These are phyloP conservation scores for Enteromius afrohamiltoni DNA, from an alignment of 2,797 vertebrate genomes.

Conservation along the genomic window DNA sequence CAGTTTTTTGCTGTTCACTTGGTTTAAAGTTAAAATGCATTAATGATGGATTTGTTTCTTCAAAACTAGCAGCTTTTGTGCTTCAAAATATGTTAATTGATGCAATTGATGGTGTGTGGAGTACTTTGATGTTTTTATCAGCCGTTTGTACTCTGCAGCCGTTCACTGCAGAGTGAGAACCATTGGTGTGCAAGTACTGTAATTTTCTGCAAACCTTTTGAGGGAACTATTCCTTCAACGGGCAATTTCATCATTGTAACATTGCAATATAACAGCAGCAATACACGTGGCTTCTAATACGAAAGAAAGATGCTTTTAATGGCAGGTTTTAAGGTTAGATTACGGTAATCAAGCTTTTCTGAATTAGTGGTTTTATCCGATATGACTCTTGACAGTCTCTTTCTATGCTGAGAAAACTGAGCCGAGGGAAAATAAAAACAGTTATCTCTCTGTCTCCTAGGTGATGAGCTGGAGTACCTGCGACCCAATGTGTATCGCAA, in stretches of 20 bases:
- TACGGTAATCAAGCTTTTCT: neutral
- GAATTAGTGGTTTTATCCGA: neutral
- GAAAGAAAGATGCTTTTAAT: neutral
- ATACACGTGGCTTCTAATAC: neutral
- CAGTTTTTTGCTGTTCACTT: neutral
- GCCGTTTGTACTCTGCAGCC: neutral
- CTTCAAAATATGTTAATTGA: neutral
- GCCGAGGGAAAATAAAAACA: neutral
- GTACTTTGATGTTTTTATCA: neutral
- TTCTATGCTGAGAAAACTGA: neutral
- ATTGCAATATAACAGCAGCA: neutral
- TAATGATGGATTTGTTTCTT: neutral
- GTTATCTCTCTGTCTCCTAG: constrained; percentile 65
- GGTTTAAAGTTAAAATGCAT: neutral
- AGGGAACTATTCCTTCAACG: neutral
- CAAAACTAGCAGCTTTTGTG: neutral
- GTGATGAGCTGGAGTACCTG: constrained; percentile 95
- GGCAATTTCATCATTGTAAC: neutral
- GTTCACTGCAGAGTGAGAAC: neutral
- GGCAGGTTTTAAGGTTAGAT: neutral
- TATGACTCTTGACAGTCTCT: neutral
- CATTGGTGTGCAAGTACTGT: neutral
- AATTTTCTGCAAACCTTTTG: neutral
- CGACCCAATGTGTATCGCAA: constrained; percentile 93
- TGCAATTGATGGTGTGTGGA: neutral